A percentile compares a stretch with the other conserved stretches of the same genome.
Evolutionary conservation across 2,113 vertebrate genomes (phyloP).

Genomic region (Gobiocypris rarus): DNA sequence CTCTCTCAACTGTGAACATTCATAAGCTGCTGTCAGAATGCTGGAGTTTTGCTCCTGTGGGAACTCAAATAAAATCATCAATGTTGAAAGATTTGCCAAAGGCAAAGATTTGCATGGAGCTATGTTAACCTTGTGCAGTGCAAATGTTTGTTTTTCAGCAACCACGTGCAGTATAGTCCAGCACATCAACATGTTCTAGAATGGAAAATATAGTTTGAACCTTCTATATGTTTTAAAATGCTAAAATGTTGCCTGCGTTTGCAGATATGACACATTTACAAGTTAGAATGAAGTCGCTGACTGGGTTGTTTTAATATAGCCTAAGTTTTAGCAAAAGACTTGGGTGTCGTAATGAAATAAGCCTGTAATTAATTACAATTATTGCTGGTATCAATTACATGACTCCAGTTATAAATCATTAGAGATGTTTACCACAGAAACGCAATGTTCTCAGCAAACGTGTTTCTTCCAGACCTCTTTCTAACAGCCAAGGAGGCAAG

Average conservation of each 20-base stretch:
- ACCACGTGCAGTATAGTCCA: conserved; percentile 1
- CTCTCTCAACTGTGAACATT: conserved; percentile 69
- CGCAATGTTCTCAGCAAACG: conserved; percentile 21
- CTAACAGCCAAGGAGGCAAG: conserved; percentile 24
- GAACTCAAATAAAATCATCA: conserved; percentile 65
- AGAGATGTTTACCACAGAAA: conserved; percentile 50
- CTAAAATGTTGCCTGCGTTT: not conserved
- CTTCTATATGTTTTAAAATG: not conserved
- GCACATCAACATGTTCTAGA: not conserved
- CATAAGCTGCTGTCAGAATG: conserved; percentile 72
- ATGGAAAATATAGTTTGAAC: too few species aligned
- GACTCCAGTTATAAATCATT: conserved; percentile 50
- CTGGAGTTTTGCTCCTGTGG: conserved; percentile 59
- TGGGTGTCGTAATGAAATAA: conserved; percentile 42
- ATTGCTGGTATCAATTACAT: conserved; percentile 42
- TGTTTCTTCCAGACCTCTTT: conserved; percentile 37
- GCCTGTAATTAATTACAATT: conserved; percentile 47
- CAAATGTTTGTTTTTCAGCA: conserved; percentile 36
- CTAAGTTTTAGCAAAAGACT: not conserved
- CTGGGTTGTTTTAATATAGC: conserved; percentile 13
- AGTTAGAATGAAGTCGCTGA: not conserved
- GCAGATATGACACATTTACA: not conserved
- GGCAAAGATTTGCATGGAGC: conserved; percentile 16
- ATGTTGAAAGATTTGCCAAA: conserved; percentile 52
- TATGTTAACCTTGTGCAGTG: conserved; percentile 25